These are phyloP conservation scores for Heliconius himera DNA, from an alignment of 1,140 invertebrate genomes.

Conservation along the genomic window DNA sequence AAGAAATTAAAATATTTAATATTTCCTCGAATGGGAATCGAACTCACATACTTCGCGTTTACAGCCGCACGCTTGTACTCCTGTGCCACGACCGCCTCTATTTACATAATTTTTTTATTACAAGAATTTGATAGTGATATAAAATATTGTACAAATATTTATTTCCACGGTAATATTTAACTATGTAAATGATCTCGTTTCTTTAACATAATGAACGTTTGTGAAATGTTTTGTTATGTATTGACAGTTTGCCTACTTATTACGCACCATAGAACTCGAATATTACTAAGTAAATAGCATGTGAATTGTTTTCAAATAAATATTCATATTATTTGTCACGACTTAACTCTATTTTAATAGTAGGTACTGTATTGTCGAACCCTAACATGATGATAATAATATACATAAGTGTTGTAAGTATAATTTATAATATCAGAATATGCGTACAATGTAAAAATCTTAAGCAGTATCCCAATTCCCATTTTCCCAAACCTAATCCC, in stretches of 20 bases:
- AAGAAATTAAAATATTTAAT: too few species aligned
- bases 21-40: too few species aligned
- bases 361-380: background rate
- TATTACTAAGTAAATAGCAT: background rate
- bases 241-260: background rate
- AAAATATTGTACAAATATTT: background rate
- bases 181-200: background rate
- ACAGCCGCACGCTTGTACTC: too few species aligned
- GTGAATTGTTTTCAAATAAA: background rate
- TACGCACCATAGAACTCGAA: background rate
- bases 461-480: too few species aligned
- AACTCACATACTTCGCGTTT: too few species aligned
- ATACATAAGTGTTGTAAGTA: background rate
- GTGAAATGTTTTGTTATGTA: background rate
- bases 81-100: too few species aligned
- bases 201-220: background rate
- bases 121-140: too few species aligned
- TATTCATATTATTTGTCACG: conserved; percentile 10
- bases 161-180: background rate
- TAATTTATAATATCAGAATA: too few species aligned
- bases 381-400: background rate
- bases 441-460: too few species aligned
- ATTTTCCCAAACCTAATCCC: too few species aligned
- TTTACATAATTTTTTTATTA: too few species aligned
- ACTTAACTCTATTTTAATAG: background rate